Conservation (phyloP, 2,888 invertebrate genomes). For the Troilus luridus region DNA sequence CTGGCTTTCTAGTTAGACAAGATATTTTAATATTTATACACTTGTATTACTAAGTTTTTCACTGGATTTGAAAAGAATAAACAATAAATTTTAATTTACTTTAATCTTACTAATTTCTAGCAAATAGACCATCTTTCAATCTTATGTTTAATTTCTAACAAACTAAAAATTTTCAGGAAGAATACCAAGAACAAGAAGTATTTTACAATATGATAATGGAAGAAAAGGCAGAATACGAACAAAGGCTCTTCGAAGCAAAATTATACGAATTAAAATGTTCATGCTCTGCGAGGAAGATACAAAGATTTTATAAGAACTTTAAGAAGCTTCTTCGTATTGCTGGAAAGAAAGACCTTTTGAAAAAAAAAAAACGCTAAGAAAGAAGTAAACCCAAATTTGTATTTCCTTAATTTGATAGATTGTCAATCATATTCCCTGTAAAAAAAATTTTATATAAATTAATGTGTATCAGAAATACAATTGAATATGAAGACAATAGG, state of each 20-base stretch:
- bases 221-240: constrained; percentile 74
- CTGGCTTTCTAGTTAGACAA: no score
- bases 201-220: constrained; percentile 73
- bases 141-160: not conserved
- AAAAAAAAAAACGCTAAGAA: not conserved
- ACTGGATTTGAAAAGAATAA: no score
- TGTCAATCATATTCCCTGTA: not conserved
- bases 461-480: no score
- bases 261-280: constrained; percentile 67
- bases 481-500: no score
- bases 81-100: no score
- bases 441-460: no score
- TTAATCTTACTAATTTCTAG: no score
- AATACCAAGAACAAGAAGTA: constrained; percentile 70
- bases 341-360: constrained; percentile 33
- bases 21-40: no score
- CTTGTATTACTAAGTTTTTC: no score
- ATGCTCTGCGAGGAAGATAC: constrained; percentile 68
- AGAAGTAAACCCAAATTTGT: not conserved
- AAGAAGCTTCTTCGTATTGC: not conserved
- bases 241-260: constrained; percentile 72
- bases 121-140: no score
- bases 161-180: not conserved
- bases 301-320: constrained; percentile 66
- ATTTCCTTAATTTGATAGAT: not conserved